Percentiles rank a stretch among this genome's conserved stretches.
These are phyloP conservation scores for Budorcas taxicolor DNA, from an alignment of 2,113 vertebrate genomes.

Conservation along the genomic window DNA sequence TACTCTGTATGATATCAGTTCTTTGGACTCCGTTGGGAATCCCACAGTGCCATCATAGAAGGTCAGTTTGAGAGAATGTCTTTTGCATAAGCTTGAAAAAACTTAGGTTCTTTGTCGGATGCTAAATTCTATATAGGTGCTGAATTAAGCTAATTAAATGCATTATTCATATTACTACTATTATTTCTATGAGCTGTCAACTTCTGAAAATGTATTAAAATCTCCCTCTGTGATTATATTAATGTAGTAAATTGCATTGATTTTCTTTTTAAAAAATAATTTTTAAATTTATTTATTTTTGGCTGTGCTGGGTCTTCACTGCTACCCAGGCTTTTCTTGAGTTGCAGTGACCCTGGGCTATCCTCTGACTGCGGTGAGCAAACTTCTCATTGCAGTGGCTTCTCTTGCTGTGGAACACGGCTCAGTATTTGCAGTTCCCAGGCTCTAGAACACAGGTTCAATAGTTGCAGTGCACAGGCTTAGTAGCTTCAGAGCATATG, in stretches of 20 bases:
- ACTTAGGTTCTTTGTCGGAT: neutral
- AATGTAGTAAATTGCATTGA: neutral
- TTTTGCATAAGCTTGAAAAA: neutral
- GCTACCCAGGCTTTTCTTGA: neutral
- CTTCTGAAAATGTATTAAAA: slow-evolving; percentile 27
- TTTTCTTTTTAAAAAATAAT: neutral
- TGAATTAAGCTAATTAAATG: neutral
- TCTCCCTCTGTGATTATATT: neutral
- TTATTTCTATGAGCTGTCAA: neutral
- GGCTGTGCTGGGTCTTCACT: neutral
- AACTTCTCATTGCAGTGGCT: neutral
- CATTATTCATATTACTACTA: neutral
- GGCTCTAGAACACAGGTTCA: neutral
- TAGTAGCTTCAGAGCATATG: neutral
- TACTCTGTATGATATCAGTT: neutral
- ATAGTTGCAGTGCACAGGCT: neutral
- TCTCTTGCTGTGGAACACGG: neutral
- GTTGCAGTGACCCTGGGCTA: neutral
- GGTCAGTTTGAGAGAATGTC: neutral
- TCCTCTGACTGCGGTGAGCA: neutral
- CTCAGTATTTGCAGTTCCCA: neutral
- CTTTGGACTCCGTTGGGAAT: neutral
- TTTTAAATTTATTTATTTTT: neutral
- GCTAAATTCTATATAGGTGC: neutral
- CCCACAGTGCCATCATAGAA: neutral